phyloP scores from a whole-genome alignment of 1,140 invertebrate species.

The Zaprionus gabonicus region DNA sequence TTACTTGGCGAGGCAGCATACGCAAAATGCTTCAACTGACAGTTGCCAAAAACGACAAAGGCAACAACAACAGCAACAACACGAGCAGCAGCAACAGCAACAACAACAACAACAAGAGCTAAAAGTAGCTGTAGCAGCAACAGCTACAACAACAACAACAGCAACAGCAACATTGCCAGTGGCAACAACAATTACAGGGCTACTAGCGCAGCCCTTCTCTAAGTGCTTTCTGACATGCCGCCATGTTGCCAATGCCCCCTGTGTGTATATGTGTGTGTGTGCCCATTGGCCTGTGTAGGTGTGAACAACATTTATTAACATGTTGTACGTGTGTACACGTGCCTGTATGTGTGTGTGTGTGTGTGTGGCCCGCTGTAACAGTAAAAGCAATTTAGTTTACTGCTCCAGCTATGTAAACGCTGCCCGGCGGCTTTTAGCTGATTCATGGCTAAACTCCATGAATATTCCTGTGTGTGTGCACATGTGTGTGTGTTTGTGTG shows the following conservation, averaged over 20 bases:
- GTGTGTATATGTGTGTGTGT: constrained; percentile 33
- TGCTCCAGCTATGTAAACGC: constrained; percentile 54
- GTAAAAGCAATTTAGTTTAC: constrained; percentile 82
- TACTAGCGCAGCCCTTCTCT: constrained; percentile 41
- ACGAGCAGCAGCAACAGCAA: constrained; percentile 19
- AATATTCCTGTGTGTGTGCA: constrained; percentile 23
- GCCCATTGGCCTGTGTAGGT: constrained; percentile 53
- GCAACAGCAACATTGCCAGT: constrained; percentile 10
- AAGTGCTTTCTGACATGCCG: constrained; percentile 80
- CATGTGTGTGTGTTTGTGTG: constrained; percentile 5
- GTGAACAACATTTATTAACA: constrained; percentile 80
- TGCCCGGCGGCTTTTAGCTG: constrained; percentile 73
- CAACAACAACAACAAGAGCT: constrained; percentile 13
- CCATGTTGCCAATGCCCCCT: constrained; percentile 44
- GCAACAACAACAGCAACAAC: constrained; percentile 14
- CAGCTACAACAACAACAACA: constrained; percentile 15
- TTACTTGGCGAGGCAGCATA: constrained; percentile 72
- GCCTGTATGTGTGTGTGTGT: constrained; percentile 10
- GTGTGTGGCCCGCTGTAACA: constrained; percentile 10
- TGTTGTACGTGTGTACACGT: constrained; percentile 47
- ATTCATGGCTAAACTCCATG: constrained; percentile 73
- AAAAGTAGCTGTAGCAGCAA: constrained; percentile 28
- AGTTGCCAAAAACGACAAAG: constrained; percentile 56
- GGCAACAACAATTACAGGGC: constrained; percentile 41
- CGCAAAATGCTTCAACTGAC: constrained; percentile 74